Evolutionary conservation across 2,113 vertebrate species (phyloP).

Genomic region (Hydropotes inermis): DNA sequence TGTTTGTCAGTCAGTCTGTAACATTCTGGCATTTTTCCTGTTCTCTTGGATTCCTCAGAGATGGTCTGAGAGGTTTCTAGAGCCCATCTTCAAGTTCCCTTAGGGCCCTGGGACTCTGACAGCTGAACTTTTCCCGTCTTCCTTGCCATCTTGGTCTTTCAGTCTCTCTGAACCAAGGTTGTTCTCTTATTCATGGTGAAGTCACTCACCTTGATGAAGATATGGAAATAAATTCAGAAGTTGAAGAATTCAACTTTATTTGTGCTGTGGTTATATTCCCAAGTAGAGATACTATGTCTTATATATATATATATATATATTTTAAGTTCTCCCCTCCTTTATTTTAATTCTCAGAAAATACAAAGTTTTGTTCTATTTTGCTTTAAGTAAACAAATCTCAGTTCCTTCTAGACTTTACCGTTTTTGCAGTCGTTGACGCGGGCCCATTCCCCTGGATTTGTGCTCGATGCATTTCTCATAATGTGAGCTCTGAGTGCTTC

Average conservation of each 20-base stretch:
- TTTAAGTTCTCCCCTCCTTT: not conserved
- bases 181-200: not conserved
- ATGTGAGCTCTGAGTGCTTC: not conserved
- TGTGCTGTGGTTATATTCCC: not conserved
- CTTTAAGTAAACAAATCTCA: not conserved
- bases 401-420: not conserved
- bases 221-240: not conserved
- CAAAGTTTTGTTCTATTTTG: not conserved
- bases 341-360: not conserved
- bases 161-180: not conserved
- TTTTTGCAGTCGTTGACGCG: not conserved
- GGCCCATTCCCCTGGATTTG: not conserved
- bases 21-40: not conserved
- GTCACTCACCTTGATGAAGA: not conserved
- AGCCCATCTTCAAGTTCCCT: not conserved
- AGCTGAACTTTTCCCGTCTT: not conserved
- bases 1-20: not conserved
- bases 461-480: not conserved
- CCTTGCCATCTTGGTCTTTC: not conserved
- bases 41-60: not conserved
- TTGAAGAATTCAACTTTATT: not conserved
- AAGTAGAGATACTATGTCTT: not conserved
- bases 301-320: not conserved
- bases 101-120: not conserved
- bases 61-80: not conserved